Evolutionary conservation across 1,140 invertebrate species (phyloP).

Genomic region (Semibalanus balanoides): DNA sequence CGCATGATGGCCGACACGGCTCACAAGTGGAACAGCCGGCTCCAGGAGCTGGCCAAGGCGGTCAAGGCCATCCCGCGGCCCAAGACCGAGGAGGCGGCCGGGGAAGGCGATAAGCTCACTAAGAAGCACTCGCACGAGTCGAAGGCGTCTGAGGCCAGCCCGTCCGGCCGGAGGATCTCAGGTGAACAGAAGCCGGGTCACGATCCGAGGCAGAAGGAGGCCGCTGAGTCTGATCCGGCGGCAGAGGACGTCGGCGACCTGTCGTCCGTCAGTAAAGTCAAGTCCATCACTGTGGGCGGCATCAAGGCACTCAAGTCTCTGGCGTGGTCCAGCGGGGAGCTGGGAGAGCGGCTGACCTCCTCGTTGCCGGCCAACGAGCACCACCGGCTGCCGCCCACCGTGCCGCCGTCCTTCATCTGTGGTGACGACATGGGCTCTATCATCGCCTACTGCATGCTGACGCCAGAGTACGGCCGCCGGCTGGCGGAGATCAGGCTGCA

Average conservation of each 20-base stretch:
- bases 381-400: not conserved
- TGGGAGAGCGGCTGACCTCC: not conserved
- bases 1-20: not conserved
- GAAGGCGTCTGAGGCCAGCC: not conserved
- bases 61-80: not conserved
- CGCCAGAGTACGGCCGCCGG: not conserved
- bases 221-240: not conserved
- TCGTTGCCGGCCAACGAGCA: not conserved
- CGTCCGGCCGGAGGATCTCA: not conserved
- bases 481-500: not conserved
- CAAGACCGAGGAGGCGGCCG: not conserved
- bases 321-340: not conserved
- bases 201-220: not conserved
- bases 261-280: not conserved
- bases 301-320: constrained; percentile 2
- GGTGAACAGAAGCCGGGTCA: not conserved
- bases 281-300: not conserved
- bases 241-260: not conserved
- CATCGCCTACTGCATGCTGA: not conserved
- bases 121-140: not conserved
- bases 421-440: not conserved
- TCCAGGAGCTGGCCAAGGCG: not conserved
- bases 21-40: not conserved
- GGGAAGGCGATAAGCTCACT: not conserved
- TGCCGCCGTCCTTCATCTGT: not conserved